Conservation (phyloP, 1,140 invertebrate genomes). For the Bombyx mandarina region DNA sequence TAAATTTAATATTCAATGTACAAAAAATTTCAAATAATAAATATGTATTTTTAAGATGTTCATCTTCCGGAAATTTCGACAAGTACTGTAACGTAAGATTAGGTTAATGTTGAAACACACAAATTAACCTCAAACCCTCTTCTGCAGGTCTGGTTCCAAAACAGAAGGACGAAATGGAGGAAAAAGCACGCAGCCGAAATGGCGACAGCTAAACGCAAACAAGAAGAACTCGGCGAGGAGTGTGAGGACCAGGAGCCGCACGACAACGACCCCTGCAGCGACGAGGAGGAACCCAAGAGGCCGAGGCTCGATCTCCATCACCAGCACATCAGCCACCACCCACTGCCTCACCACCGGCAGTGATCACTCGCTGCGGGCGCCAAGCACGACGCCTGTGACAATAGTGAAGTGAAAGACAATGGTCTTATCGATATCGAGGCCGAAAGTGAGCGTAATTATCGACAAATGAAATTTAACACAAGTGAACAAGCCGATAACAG, state of each 20-base stretch:
- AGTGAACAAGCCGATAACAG: conserved; percentile 9
- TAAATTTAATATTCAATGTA: too few species aligned
- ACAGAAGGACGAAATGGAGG: conserved; percentile 98
- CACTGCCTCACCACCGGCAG: conserved; percentile 48
- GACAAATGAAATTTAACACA: conserved; percentile 3
- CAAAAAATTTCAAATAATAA: too few species aligned
- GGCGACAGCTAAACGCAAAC: conserved; percentile 97
- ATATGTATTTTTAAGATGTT: too few species aligned
- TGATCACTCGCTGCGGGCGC: conserved; percentile 35
- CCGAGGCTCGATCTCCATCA: conserved; percentile 57
- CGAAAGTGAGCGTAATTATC: not conserved
- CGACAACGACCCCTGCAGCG: conserved; percentile 60
- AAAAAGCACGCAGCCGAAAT: conserved; percentile 99
- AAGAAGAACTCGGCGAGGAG: conserved; percentile 90
- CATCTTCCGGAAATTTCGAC: too few species aligned
- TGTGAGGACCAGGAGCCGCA: conserved; percentile 62
- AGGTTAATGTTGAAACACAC: not conserved
- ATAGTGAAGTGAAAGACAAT: conserved; percentile 15
- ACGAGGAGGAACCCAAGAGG: conserved; percentile 66
- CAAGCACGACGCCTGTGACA: conserved; percentile 12
- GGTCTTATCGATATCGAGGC: conserved; percentile 2
- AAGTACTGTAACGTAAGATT: too few species aligned
- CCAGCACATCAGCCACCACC: conserved; percentile 38
- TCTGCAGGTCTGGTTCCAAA: conserved; percentile 99
- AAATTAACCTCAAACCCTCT: conserved; percentile 6